Evolutionary conservation across 2,113 vertebrate species (phyloP), one percentile per base, ranked within the genome.

Genomic region (Ramphastos sulfuratus): DNA sequence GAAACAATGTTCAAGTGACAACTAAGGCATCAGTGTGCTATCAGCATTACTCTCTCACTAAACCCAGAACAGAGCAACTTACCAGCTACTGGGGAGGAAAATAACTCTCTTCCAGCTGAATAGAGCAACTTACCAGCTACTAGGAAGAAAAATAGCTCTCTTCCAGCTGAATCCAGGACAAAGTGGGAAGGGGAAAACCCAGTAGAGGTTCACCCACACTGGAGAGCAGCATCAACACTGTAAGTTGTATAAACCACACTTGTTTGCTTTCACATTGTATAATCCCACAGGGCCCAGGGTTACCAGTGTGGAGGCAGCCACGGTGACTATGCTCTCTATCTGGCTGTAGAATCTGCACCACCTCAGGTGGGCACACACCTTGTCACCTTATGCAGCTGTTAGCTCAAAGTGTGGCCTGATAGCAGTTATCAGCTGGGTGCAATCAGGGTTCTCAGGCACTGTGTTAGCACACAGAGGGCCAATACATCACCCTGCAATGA

Each of bases 211-310:
- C 73, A 12, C 25, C 69, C 20, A 10, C 10, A 7, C 25, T 4
- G 13, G 37, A 69, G 64, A 79, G 21, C 31, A 64, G n/a, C 11
- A 66, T 4, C 30, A 35, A 31, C 31, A 28, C 7, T 10, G 52
- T 4, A 75, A 76, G 10, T 2, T n/a, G 19, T 1, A 31, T 9
- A 54, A 46, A 87, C 31, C 16, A 42, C 0, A 0, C 3, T 4
- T 65, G 0, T 6, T 65, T 39, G 30, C 13, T 80, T 86, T 77
- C 27, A 33, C 23, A 25, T 46, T 21, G 12, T 12, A 27, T 12
- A 82, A 3, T 23, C 12, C 6, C 15, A 7, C 7, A 28, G 48
- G 35, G 33, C 11, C 27, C 30, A 55, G 42, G 60, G 60, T 5
- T 56, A 33, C 12, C n/a, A 30, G 17, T 1, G 8, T 9, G 10